These are phyloP conservation scores for Paratrypauchen microcephalus DNA, from an alignment of 2,797 vertebrate genomes.

Conservation along the genomic window DNA sequence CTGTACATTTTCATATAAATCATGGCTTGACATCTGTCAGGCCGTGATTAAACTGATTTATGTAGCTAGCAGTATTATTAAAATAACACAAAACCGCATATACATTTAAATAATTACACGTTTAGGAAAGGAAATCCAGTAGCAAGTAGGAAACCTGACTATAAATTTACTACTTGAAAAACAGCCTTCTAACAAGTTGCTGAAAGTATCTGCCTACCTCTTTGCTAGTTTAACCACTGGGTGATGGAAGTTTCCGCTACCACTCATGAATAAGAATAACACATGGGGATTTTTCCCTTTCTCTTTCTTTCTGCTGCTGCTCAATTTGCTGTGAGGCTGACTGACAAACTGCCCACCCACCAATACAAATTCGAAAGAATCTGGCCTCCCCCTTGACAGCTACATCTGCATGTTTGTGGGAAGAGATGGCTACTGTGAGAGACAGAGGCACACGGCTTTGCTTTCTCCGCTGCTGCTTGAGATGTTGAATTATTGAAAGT, in stretches of 20 bases:
- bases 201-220: conserved; percentile 2
- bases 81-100: no score
- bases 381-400: conserved; percentile 35
- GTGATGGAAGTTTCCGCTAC: conserved; percentile 9
- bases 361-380: conserved; percentile 32
- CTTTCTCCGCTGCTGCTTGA: conserved; percentile 49
- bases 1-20: no score
- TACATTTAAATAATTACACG: background rate
- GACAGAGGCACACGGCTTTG: conserved; percentile 45
- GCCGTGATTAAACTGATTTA: no score
- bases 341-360: conserved; percentile 26
- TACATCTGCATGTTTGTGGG: conserved; percentile 29
- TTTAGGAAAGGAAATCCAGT: background rate
- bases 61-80: no score
- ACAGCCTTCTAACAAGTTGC: background rate
- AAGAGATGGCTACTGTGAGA: conserved; percentile 10
- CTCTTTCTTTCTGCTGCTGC: conserved; percentile 9
- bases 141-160: background rate
- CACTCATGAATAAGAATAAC: conserved; percentile 4
- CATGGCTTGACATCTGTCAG: no score
- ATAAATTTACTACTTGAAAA: background rate
- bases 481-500: conserved; percentile 80
- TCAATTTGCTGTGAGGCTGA: conserved; percentile 18
- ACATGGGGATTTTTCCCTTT: conserved; percentile 5
- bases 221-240: conserved; percentile 10